Conservation (phyloP, 2,888 invertebrate species). For the Germaria angustata region DNA sequence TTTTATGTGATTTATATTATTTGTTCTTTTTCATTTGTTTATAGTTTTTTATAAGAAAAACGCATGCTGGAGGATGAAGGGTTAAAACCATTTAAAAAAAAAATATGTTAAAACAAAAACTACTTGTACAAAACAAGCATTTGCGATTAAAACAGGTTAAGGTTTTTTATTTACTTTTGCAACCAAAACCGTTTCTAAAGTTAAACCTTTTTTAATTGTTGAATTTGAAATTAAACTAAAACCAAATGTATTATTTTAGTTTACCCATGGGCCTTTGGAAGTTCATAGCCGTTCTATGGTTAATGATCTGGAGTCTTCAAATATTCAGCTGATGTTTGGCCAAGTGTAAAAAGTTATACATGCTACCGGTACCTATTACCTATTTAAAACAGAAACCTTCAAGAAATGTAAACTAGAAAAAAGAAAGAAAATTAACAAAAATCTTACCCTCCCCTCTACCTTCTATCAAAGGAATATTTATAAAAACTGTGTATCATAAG, state of each 20-base stretch:
- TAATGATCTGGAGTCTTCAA: slow-evolving; percentile 63
- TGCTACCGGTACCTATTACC: slow-evolving; percentile 59
- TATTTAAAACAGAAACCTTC: slow-evolving; percentile 19
- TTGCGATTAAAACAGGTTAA: slow-evolving; percentile 50
- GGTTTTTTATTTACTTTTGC: slow-evolving; percentile 47
- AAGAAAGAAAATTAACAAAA: slow-evolving; percentile 2
- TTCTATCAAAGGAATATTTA: background rate
- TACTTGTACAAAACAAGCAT: slow-evolving; percentile 1
- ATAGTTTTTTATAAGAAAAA: slow-evolving; percentile 18
- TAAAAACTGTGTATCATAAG: slow-evolving; percentile 23
- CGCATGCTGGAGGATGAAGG: slow-evolving; percentile 52
- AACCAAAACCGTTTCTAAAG: background rate
- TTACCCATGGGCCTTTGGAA: slow-evolving; percentile 73
- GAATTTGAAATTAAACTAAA: slow-evolving; percentile 11
- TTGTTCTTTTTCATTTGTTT: slow-evolving; percentile 29
- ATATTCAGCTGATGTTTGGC: slow-evolving; percentile 54
- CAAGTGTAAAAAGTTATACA: slow-evolving; percentile 1
- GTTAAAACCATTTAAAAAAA: slow-evolving; percentile 7
- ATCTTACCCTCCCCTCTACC: background rate
- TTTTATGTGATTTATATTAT: slow-evolving; percentile 36
- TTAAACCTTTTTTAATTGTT: background rate
- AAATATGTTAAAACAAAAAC: background rate
- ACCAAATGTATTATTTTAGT: slow-evolving; percentile 73
- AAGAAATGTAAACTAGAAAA: background rate
- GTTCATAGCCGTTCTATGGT: slow-evolving; percentile 73